Base-by-base conservation (phyloP, 2,888 invertebrate species). In the Zaprionus obscuricornis region DNA sequence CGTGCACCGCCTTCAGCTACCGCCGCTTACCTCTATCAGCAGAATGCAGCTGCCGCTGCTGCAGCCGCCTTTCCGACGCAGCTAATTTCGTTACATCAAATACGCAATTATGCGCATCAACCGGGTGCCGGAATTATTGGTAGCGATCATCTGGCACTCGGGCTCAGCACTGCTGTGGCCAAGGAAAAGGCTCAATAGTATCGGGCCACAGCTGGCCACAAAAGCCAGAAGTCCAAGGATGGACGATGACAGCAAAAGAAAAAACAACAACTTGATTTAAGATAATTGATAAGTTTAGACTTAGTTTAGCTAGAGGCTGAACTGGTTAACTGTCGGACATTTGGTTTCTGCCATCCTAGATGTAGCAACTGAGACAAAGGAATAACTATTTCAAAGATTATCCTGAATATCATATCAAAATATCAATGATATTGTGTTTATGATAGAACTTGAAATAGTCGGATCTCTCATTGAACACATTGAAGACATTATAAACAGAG, bases 21-120 rank as follows among this genome's bases (percentile, higher is more conserved):
- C 46, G 91, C 95, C 89, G 95, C 96, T 65, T 96, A 96, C 91
- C 94, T 98, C 67, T 98, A 98, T 92, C 90, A 90, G 66, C 94
- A 94, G 89, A 90, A 89, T 69, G 85, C 84, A 91, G 87, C n/a
- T n/a, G n/a, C 83, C 5, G 87, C 87, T n/a, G 88, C 93, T 67
- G 92, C 93, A 1, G 93, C 94, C 42, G 91, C 93, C 47, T 97
- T 97, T 90, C 97, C 97, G 49, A 97, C 97, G 90, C 97, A 97
- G 91, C 92, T 97, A 90, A 97, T 97, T 90, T 97, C 97, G 74
- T 92, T 98, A 84, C 98, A 98, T 91, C 98, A 98, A 91, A 98
- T 98, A 88, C 94, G 98, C 90, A 98, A 98, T 91, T 98, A 97
- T 91, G 96, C 97, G 73, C 97, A 97, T 90, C 97, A 97, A 90